Evolutionary conservation across 2,888 invertebrate genomes (phyloP).

Genomic region (Drosophila putrida): DNA sequence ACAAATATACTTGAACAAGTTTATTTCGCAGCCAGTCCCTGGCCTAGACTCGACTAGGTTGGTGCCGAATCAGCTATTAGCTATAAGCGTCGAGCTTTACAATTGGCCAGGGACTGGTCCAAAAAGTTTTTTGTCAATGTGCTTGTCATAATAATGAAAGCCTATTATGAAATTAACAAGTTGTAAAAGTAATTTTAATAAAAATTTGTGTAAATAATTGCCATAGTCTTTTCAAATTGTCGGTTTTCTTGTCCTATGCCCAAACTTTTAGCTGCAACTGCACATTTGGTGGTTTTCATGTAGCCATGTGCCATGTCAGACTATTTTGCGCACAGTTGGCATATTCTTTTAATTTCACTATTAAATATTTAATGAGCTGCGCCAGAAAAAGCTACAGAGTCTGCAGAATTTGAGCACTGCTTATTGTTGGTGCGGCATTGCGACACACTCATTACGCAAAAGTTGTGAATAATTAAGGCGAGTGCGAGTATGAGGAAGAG

Average conservation of each 20-base stretch:
- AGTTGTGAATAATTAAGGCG: constrained; percentile 68
- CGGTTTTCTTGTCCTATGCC: constrained; percentile 10
- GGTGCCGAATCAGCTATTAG: not conserved
- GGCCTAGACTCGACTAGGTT: constrained; percentile 16
- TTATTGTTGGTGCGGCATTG: constrained; percentile 47
- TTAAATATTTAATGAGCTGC: constrained; percentile 79
- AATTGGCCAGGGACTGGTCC: not conserved
- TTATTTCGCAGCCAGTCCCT: constrained; percentile 49
- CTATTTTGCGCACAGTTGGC: constrained; percentile 66
- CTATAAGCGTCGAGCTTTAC: not conserved
- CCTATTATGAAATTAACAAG: constrained; percentile 69
- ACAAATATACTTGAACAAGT: constrained; percentile 63
- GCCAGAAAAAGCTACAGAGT: constrained; percentile 43
- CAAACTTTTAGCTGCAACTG: constrained; percentile 62
- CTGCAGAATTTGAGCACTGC: constrained; percentile 45
- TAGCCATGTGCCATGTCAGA: constrained; percentile 35
- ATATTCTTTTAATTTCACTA: constrained; percentile 79
- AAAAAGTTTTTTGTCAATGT: constrained; percentile 32
- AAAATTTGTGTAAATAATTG: constrained; percentile 71
- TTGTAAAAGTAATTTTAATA: constrained; percentile 73
- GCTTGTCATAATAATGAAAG: constrained; percentile 30
- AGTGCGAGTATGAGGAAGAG: constrained; percentile 20
- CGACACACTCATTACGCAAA: constrained; percentile 71
- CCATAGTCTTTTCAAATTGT: constrained; percentile 39
- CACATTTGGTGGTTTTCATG: constrained; percentile 44